Percentiles rank a stretch among this genome's conserved stretches.
These are phyloP conservation scores for Seriola rivoliana DNA, from an alignment of 2,113 vertebrate genomes.

Conservation along the genomic window DNA sequence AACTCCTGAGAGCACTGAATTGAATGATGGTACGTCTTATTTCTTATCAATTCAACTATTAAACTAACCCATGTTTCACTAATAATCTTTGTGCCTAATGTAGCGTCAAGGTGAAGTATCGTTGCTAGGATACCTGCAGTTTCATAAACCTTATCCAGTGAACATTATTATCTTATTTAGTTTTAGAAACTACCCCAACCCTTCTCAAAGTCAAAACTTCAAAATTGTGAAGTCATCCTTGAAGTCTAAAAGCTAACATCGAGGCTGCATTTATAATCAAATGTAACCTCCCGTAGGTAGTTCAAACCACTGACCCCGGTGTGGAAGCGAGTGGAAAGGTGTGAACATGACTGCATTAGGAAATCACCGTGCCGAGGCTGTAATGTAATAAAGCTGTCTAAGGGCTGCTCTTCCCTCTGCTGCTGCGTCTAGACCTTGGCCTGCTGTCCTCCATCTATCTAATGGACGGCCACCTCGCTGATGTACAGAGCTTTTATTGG, in stretches of 20 bases:
- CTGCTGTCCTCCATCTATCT: conserved; percentile 61
- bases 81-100: no score
- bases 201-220: neutral
- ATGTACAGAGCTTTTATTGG: conserved; percentile 54
- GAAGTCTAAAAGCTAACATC: neutral
- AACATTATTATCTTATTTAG: no score
- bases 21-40: no score
- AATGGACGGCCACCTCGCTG: conserved; percentile 54
- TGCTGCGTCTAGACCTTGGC: conserved; percentile 54
- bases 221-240: conserved; percentile 1
- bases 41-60: no score
- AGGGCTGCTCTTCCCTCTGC: conserved; percentile 33
- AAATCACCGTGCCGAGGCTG: conserved; percentile 27
- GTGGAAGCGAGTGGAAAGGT: conserved; percentile 41
- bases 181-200: no score
- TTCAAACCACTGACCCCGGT: neutral
- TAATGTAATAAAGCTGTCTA: conserved; percentile 68
- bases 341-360: conserved; percentile 58
- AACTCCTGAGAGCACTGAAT: no score
- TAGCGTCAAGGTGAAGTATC: no score
- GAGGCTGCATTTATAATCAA: neutral
- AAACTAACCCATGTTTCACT: no score
- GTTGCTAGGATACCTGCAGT: no score
- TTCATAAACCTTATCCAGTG: no score
- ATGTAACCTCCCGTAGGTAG: neutral